Conservation (phyloP, 1,140 invertebrate genomes). For the Daktulosphaira vitifoliae region DNA sequence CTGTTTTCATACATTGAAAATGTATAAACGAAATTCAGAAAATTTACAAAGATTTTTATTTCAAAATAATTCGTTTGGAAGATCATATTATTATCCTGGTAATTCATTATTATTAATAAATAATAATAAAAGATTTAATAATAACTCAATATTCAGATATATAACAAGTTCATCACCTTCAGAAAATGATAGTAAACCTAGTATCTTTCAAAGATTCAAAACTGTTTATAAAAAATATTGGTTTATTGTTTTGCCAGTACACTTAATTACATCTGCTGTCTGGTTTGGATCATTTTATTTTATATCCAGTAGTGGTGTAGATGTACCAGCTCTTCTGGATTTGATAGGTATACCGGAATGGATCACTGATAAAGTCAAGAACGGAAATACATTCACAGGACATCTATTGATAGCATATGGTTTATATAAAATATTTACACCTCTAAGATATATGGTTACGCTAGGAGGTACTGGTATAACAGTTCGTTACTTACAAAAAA, state of each 20-base stretch:
- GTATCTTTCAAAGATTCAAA: slow-evolving; percentile 76
- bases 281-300: slow-evolving; percentile 78
- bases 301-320: slow-evolving; percentile 62
- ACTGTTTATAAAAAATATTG: slow-evolving; percentile 88
- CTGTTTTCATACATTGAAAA: too few relatives aligned
- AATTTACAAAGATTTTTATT: too few relatives aligned
- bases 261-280: slow-evolving; percentile 70
- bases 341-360: slow-evolving; percentile 63
- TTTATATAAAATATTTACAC: slow-evolving; percentile 84
- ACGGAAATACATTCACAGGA: slow-evolving; percentile 61
- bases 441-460: slow-evolving; percentile 80
- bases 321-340: slow-evolving; percentile 69
- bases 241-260: slow-evolving; percentile 85
- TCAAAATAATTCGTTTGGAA: too few relatives aligned
- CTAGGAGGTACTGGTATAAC: slow-evolving; percentile 52
- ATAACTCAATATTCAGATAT: too few relatives aligned
- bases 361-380: slow-evolving; percentile 61
- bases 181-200: slow-evolving; percentile 44
- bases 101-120: too few relatives aligned
- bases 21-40: too few relatives aligned
- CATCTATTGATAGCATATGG: slow-evolving; percentile 79
- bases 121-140: too few relatives aligned
- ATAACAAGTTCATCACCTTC: neutral
- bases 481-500: neutral
- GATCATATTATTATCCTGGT: too few relatives aligned